These are phyloP conservation scores for Pseudomugil gertrudae DNA, from an alignment of 2,797 vertebrate species.

Conservation along the genomic window DNA sequence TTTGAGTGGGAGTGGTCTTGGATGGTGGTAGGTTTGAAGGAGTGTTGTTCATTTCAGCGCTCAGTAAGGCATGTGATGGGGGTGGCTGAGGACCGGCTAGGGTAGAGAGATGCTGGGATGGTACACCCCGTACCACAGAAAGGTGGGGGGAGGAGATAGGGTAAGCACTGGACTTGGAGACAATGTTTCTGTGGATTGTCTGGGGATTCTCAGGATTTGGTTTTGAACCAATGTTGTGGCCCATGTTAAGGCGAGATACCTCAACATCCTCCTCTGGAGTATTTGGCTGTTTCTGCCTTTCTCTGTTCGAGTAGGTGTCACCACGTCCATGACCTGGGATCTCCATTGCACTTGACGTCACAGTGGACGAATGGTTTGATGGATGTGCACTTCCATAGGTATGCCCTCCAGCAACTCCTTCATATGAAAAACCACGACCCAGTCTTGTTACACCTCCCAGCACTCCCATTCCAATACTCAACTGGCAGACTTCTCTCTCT, in stretches of 20 bases:
- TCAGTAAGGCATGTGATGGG: constrained; percentile 74
- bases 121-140: constrained; percentile 67
- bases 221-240: constrained; percentile 56
- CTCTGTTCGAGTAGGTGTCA: constrained; percentile 46
- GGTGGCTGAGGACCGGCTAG: constrained; percentile 79
- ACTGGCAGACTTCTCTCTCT: constrained; percentile 82
- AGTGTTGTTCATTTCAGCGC: constrained; percentile 65
- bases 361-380: constrained; percentile 52
- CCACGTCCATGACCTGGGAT: constrained; percentile 48
- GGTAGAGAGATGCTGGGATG: constrained; percentile 55
- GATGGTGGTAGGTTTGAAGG: constrained; percentile 73
- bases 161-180: constrained; percentile 83
- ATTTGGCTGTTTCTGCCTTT: constrained; percentile 73
- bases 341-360: constrained; percentile 41
- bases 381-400: constrained; percentile 62
- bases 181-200: constrained; percentile 78
- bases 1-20: constrained; percentile 81
- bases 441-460: constrained; percentile 73
- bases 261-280: constrained; percentile 87
- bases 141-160: constrained; percentile 71
- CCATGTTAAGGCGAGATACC: constrained; percentile 86
- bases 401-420: constrained; percentile 56
- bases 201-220: constrained; percentile 62
- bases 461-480: constrained; percentile 82
- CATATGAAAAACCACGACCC: constrained; percentile 66